Percentiles rank a stretch among this genome's conserved stretches.
These are phyloP conservation scores for Apomyelois bistriatella DNA, from an alignment of 2,888 invertebrate species.

Conservation along the genomic window DNA sequence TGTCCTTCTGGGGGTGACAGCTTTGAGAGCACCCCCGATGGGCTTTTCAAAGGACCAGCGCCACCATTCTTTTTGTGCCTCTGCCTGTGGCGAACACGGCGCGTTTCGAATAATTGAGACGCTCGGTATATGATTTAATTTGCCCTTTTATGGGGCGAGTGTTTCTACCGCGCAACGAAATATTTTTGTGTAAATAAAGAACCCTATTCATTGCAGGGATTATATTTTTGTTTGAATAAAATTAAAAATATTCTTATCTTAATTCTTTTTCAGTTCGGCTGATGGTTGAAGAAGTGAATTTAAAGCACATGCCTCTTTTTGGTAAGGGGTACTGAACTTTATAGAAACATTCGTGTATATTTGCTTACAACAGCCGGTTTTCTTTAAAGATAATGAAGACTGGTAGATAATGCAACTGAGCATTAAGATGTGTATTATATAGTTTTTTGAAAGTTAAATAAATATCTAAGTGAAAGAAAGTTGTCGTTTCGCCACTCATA, in stretches of 20 bases:
- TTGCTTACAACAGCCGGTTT: no score
- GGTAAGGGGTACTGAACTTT: no score
- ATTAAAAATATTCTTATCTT: not conserved
- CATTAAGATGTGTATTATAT: no score
- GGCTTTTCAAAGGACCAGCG: slow-evolving; percentile 74
- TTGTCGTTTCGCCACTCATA: no score
- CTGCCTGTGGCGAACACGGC: slow-evolving; percentile 56
- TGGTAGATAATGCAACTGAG: no score
- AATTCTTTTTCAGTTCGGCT: no score
- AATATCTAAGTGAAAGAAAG: no score
- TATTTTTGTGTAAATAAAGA: slow-evolving; percentile 41
- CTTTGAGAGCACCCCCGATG: slow-evolving; percentile 69
- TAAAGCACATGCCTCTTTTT: no score
- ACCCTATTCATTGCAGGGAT: slow-evolving; percentile 30
- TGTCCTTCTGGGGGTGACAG: slow-evolving; percentile 73
- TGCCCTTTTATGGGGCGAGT: slow-evolving; percentile 61
- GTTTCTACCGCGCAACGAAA: slow-evolving; percentile 45
- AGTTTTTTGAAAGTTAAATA: no score
- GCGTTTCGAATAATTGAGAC: slow-evolving; percentile 74
- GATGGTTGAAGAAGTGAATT: no score
- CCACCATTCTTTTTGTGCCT: slow-evolving; percentile 67
- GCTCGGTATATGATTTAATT: slow-evolving; percentile 74
- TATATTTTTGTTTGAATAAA: slow-evolving; percentile 21
- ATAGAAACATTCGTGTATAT: no score
- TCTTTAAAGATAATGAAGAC: no score